These are phyloP conservation scores for Bombus haemorrhoidalis DNA, from an alignment of 1,140 invertebrate species.

Conservation along the genomic window DNA sequence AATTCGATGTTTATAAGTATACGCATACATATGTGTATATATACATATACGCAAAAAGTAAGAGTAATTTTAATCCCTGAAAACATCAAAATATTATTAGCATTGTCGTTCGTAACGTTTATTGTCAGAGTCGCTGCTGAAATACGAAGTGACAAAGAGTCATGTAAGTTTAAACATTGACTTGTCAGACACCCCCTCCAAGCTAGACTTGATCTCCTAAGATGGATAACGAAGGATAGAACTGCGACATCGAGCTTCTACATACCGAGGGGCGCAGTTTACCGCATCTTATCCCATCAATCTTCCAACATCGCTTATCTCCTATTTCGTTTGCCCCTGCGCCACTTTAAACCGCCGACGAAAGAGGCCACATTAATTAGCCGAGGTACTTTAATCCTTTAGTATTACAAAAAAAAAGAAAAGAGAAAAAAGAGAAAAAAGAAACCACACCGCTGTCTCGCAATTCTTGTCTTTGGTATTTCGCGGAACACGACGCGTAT, in stretches of 20 bases:
- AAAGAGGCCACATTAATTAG: constrained; percentile 11
- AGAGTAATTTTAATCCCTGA: too few relatives aligned
- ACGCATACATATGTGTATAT: neutral
- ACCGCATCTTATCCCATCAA: neutral
- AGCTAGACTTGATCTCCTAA: neutral
- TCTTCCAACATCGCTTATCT: constrained; percentile 24
- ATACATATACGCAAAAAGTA: too few relatives aligned
- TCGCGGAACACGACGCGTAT: neutral
- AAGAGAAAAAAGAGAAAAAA: too few relatives aligned
- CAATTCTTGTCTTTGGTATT: constrained; percentile 47
- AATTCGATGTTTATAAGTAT: neutral
- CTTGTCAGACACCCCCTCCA: too few relatives aligned
- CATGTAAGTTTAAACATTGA: neutral
- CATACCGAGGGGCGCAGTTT: neutral
- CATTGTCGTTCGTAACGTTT: neutral
- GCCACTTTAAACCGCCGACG: neutral
- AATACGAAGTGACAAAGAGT: neutral
- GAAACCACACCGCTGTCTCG: constrained; percentile 3
- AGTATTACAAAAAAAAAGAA: neutral
- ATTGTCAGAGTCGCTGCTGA: neutral
- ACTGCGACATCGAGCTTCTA: neutral
- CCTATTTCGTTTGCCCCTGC: neutral
- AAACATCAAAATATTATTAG: neutral
- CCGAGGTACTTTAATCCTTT: neutral
- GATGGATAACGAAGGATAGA: constrained; percentile 23